Evolutionary conservation across 2,113 vertebrate species (phyloP).

Genomic region (Orthonyx spaldingii): DNA sequence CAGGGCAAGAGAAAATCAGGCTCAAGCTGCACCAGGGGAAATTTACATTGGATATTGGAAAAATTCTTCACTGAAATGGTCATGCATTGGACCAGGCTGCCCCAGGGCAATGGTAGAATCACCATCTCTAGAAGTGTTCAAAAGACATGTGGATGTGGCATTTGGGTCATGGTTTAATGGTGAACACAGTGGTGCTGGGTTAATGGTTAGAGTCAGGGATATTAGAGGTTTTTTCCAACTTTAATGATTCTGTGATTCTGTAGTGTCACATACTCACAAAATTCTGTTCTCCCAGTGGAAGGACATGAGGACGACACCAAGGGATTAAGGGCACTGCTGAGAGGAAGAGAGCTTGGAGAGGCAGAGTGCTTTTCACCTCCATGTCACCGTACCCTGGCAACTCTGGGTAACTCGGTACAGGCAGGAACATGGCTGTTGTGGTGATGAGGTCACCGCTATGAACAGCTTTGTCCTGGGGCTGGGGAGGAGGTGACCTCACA

Average conservation of each 20-base stretch:
- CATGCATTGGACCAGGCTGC: background rate
- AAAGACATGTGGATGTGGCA: background rate
- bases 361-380: background rate
- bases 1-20: background rate
- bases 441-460: background rate
- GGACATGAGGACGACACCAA: background rate
- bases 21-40: background rate
- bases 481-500: background rate
- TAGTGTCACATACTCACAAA: fast-evolving
- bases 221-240: background rate
- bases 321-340: background rate
- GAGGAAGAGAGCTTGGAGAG: background rate
- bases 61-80: background rate
- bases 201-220: background rate
- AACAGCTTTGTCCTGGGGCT: background rate
- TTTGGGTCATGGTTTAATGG: background rate
- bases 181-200: background rate
- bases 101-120: background rate
- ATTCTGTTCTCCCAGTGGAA: background rate
- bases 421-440: background rate
- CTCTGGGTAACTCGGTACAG: background rate
- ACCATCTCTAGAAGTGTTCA: background rate
- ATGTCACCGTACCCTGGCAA: background rate
- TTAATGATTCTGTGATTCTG: background rate
- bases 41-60: background rate